Conservation (phyloP, 2,888 invertebrate genomes). For the Cinara cedri region DNA sequence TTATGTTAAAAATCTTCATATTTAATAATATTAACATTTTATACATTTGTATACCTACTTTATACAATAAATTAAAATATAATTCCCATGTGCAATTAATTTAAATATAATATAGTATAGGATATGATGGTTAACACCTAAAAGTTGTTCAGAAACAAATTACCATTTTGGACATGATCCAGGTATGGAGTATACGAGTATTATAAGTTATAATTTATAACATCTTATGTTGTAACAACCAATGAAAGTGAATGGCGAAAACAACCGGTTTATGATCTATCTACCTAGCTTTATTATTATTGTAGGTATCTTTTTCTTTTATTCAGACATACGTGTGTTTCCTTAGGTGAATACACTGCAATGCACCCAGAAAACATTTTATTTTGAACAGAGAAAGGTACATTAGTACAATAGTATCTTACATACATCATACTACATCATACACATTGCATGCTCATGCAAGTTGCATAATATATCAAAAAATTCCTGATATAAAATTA, state of each 20-base stretch:
- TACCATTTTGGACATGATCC: slow-evolving; percentile 39
- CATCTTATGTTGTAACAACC: slow-evolving; percentile 40
- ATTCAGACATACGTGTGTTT: background rate
- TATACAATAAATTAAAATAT: background rate
- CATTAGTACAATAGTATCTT: background rate
- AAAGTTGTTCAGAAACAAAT: slow-evolving; percentile 26
- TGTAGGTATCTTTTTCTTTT: background rate
- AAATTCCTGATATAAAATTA: background rate
- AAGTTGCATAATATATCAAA: slow-evolving; percentile 15
- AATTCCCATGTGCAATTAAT: background rate
- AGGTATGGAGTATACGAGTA: background rate
- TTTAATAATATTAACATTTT: too few species aligned
- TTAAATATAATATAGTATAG: background rate
- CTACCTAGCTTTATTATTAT: background rate
- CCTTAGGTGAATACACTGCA: slow-evolving; percentile 13
- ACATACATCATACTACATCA: too few species aligned
- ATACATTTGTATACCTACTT: too few species aligned
- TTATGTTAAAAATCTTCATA: background rate
- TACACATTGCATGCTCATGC: background rate
- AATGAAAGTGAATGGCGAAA: slow-evolving; percentile 52
- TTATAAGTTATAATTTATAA: background rate
- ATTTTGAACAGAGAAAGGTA: slow-evolving; percentile 34
- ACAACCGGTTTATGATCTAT: slow-evolving; percentile 42
- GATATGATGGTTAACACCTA: background rate
- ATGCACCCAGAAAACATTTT: slow-evolving; percentile 1